Evolutionary conservation across 1,140 invertebrate genomes (phyloP), one percentile per base, ranked within the genome.

Genomic region (Littorina saxatilis): DNA sequence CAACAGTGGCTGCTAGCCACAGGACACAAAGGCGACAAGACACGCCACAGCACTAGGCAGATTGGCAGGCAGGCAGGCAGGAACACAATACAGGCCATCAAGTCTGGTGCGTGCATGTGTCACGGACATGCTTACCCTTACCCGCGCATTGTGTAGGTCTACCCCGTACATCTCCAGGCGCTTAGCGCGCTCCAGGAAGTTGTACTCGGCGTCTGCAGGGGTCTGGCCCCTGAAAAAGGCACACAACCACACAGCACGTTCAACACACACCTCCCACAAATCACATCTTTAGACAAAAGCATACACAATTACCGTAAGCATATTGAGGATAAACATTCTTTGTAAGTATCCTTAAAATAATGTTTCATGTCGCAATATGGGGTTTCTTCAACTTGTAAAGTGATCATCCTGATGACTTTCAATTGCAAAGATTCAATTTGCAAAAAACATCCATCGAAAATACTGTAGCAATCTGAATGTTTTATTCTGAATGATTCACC

Each of bases 91-190:
- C 7, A 68, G 29, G 39, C 66, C 43, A 5, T 17, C 43, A 5
- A 47, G 7, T 17, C 43, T 17, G 3, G 32, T 68, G 27, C 63
- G 63, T 35, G 63, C 29, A 9, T 68, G 63, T 37, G 32, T 27
- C 43, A n/a, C 40, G 70, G 43, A 52, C 70, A 50, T 73, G 70
- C 77, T 83, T 84, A 68, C 37, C 75, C 88, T 85, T 88, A 91
- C 91, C 87, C 90, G 85, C 43, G 92, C 92, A 87, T 90, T 90
- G 93, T 99, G 98, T 80, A 99, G 93, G 93, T 99, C 97, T 13
- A 99, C 97, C 5, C 98, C 98, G 89, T 99, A 99, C 97, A 99
- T 99, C 13, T 98, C 98, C 88, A 99, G 93, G 92, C 99, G 98
- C 92, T 99, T 98, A 9, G 98, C 98, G 93, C 98, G 99, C 92